Conservation (phyloP, 1,140 invertebrate species). For the Zelostemma sp. region DNA sequence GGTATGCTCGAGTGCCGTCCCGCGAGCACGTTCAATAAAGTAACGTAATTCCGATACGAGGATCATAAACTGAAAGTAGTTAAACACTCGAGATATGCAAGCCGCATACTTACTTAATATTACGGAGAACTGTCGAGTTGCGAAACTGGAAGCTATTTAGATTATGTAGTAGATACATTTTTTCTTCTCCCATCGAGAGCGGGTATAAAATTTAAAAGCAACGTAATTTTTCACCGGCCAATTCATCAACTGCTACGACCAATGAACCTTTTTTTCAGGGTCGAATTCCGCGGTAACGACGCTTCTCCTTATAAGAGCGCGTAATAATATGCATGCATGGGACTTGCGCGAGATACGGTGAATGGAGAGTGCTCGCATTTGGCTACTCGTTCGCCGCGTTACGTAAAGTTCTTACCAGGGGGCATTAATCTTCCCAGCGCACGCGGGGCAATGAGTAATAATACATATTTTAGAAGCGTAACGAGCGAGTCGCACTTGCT, state of each 20-base stretch:
- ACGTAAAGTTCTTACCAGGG: slow-evolving; percentile 42
- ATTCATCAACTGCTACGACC: too few relatives aligned
- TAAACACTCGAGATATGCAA: neutral
- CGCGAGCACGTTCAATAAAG: neutral
- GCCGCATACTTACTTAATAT: neutral
- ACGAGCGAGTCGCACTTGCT: slow-evolving; percentile 38
- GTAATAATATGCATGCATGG: slow-evolving; percentile 20
- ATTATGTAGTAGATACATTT: neutral
- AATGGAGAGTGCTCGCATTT: slow-evolving; percentile 41
- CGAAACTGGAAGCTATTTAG: neutral
- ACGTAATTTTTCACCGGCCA: neutral
- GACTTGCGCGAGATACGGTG: slow-evolving; percentile 35
- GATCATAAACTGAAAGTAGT: slow-evolving; percentile 4
- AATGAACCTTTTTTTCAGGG: too few relatives aligned
- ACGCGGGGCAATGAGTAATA: slow-evolving; percentile 47
- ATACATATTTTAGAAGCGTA: slow-evolving; percentile 48
- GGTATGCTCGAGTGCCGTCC: neutral
- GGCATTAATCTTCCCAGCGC: slow-evolving; percentile 42
- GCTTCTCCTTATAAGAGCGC: too few relatives aligned
- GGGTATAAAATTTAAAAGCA: too few relatives aligned
- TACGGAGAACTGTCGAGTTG: neutral
- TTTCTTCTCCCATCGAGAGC: neutral
- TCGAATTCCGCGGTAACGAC: neutral
- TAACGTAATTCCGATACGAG: slow-evolving; percentile 1
- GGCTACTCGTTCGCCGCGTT: slow-evolving; percentile 32